These are phyloP conservation scores for Paraplagusia blochii DNA, from an alignment of 2,113 vertebrate species.

Conservation along the genomic window DNA sequence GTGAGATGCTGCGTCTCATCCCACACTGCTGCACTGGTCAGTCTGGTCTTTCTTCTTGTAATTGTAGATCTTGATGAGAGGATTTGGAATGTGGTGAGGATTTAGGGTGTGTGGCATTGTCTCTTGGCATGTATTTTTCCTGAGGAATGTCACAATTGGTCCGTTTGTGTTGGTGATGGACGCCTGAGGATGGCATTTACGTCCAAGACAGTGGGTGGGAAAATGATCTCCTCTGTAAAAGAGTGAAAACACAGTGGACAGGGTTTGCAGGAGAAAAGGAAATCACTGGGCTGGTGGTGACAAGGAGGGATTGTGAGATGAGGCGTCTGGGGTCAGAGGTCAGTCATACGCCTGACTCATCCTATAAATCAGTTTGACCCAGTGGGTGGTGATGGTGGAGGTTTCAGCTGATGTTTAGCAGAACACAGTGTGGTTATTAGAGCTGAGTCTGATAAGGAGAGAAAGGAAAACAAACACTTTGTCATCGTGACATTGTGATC, in stretches of 20 bases:
- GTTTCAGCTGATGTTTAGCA: conserved; percentile 10
- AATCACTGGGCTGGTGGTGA: conserved; percentile 10
- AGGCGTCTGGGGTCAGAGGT: conserved; percentile 49
- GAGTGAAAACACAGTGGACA: conserved; percentile 32
- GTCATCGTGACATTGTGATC: too few species aligned
- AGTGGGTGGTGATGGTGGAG: conserved; percentile 27
- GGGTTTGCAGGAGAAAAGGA: conserved; percentile 35
- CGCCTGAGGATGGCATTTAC: conserved; percentile 45
- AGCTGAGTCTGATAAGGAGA: too few species aligned
- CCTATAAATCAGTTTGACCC: conserved; percentile 27
- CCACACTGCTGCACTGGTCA: too few species aligned
- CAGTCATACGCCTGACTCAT: conserved; percentile 16
- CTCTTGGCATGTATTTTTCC: background rate
- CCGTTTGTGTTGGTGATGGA: conserved; percentile 33
- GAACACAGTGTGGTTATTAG: conserved; percentile 6
- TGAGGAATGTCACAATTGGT: conserved; percentile 41
- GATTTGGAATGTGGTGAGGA: conserved; percentile 18
- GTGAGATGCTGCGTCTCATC: too few species aligned
- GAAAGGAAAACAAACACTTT: too few species aligned
- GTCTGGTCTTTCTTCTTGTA: too few species aligned
- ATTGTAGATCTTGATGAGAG: conserved; percentile 17
- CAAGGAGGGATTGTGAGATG: conserved; percentile 51
- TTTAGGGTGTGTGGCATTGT: background rate
- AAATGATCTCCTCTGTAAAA: conserved; percentile 10
- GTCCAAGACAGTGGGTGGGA: conserved; percentile 36